These are phyloP conservation scores for Volucella inanis DNA, from an alignment of 2,888 invertebrate genomes.

Conservation along the genomic window DNA sequence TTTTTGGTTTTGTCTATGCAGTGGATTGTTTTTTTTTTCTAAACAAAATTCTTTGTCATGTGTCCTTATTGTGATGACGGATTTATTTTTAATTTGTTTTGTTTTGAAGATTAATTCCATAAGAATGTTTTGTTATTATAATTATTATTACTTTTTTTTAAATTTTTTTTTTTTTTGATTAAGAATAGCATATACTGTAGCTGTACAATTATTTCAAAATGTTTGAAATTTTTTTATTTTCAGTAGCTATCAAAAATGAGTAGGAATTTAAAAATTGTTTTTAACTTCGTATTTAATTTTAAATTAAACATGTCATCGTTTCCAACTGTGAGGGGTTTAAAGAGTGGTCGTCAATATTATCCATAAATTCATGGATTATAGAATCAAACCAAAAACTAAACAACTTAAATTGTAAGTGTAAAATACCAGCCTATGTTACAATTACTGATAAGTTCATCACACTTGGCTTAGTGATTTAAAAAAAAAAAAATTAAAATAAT, in stretches of 20 bases:
- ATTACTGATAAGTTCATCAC: no score
- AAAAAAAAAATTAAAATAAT: no score
- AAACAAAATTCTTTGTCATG: slow-evolving; percentile 52
- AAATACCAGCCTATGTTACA: no score
- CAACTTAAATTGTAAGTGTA: no score
- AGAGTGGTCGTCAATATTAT: no score
- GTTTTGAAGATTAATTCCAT: slow-evolving; percentile 50
- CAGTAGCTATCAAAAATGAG: slow-evolving; percentile 75
- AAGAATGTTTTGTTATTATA: slow-evolving; percentile 26
- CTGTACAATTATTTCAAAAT: slow-evolving; percentile 79
- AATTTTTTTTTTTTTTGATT: no score
- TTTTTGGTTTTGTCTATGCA: slow-evolving; percentile 27
- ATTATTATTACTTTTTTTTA: not conserved
- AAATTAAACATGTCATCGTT: not conserved
- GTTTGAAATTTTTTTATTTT: slow-evolving; percentile 46
- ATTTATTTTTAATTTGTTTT: slow-evolving; percentile 24
- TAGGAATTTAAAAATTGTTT: slow-evolving; percentile 11
- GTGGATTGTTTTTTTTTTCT: slow-evolving; percentile 11
- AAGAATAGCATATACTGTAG: slow-evolving; percentile 77
- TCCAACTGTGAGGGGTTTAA: no score
- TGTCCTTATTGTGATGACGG: slow-evolving; percentile 58
- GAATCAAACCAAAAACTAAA: no score
- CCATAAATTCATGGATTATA: no score
- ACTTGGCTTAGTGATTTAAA: no score
- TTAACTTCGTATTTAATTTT: not conserved